These are phyloP conservation scores for Perodicticus potto DNA, from an alignment of 2,797 vertebrate genomes.

Conservation along the genomic window DNA sequence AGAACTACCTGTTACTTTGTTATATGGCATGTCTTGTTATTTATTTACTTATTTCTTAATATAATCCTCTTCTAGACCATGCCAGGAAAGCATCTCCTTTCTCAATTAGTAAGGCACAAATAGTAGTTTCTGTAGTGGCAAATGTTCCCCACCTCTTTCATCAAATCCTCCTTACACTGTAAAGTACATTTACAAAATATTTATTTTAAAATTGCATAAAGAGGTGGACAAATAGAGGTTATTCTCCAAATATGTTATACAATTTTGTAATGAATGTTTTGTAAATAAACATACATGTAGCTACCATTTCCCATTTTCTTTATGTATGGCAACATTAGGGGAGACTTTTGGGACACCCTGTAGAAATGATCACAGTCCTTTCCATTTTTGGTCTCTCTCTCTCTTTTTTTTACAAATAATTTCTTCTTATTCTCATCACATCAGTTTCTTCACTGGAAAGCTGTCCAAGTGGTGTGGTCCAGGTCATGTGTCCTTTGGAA, in stretches of 20 bases:
- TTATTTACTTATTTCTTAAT: background rate
- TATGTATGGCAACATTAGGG: too few relatives aligned
- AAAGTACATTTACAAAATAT: background rate
- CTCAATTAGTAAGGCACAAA: background rate
- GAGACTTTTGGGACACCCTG: too few relatives aligned
- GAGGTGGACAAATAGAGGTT: too few relatives aligned
- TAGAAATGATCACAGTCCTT: background rate
- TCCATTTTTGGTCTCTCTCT: background rate
- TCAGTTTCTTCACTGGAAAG: background rate
- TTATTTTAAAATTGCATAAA: too few relatives aligned
- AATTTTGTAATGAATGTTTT: too few relatives aligned
- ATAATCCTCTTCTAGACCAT: background rate
- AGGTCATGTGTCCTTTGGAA: background rate
- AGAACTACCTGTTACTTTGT: background rate
- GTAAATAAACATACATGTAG: too few relatives aligned
- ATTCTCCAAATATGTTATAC: too few relatives aligned
- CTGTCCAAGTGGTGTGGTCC: too few relatives aligned
- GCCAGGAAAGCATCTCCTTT: background rate
- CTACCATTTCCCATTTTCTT: too few relatives aligned
- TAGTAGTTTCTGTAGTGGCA: background rate
- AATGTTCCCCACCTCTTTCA: background rate
- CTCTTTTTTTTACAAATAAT: background rate
- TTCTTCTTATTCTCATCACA: background rate
- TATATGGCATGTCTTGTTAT: background rate
- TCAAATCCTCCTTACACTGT: background rate